Conservation (phyloP, 2,113 vertebrate genomes). For the Orientallactaga bullata region DNA sequence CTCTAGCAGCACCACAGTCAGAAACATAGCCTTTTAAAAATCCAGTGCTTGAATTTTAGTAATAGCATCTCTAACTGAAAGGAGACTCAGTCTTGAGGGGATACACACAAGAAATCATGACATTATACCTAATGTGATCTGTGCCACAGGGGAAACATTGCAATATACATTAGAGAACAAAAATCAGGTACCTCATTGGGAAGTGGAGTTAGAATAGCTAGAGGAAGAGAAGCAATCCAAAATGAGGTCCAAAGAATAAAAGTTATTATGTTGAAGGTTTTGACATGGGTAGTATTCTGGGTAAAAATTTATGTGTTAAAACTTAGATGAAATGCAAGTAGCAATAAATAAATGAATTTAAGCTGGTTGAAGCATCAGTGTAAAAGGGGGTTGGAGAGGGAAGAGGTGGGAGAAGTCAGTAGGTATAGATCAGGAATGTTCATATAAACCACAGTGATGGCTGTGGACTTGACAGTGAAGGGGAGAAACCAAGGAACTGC, state of each 20-base stretch:
- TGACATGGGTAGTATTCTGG: not conserved
- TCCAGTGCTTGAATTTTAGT: not conserved
- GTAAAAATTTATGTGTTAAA: not conserved
- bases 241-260: not conserved
- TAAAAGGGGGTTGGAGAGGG: not conserved
- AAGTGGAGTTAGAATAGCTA: not conserved
- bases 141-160: not conserved
- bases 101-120: not conserved
- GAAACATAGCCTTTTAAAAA: not conserved
- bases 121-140: not conserved
- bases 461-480: not conserved
- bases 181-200: not conserved
- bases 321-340: not conserved
- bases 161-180: not conserved
- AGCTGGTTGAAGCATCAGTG: not conserved
- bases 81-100: not conserved
- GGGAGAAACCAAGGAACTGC: not conserved
- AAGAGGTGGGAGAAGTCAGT: not conserved
- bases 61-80: not conserved
- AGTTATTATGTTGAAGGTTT: conserved; percentile 21
- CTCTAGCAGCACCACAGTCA: not conserved
- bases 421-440: not conserved
- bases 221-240: not conserved
- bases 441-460: not conserved
- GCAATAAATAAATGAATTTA: not conserved